These are phyloP conservation scores for Datnioides undecimradiatus DNA, from an alignment of 2,113 vertebrate species.

Conservation along the genomic window DNA sequence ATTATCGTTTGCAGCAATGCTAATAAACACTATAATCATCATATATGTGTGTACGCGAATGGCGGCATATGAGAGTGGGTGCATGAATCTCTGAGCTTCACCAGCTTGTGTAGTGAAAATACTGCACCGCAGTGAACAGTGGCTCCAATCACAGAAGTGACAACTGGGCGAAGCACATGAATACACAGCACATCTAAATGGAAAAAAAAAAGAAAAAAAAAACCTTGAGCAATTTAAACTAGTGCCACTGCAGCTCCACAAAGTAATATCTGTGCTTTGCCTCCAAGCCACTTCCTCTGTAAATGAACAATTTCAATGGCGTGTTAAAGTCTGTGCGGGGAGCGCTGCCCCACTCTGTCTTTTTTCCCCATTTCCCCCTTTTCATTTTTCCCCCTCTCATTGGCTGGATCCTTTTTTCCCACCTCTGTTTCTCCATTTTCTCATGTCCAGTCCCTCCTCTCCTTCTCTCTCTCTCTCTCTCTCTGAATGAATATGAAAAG, in stretches of 20 bases:
- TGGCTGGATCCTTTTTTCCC: background rate
- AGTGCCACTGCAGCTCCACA: slow-evolving; percentile 3
- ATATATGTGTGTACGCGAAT: background rate
- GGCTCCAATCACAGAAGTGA: slow-evolving; percentile 4
- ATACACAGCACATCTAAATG: slow-evolving; percentile 27
- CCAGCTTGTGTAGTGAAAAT: background rate
- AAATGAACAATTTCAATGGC: slow-evolving; percentile 51
- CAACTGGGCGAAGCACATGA: background rate
- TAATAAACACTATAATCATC: slow-evolving; percentile 23
- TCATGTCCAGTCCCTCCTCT: background rate
- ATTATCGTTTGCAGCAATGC: background rate
- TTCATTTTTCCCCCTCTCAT: background rate
- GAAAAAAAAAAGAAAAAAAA: slow-evolving; percentile 6
- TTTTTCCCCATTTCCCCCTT: background rate
- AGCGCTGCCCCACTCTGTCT: background rate
- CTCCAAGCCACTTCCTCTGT: slow-evolving; percentile 24
- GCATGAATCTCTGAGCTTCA: background rate
- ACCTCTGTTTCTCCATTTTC: slow-evolving; percentile 14
- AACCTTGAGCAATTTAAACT: slow-evolving; percentile 18
- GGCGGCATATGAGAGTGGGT: background rate
- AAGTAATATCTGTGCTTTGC: slow-evolving; percentile 50
- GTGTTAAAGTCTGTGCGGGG: slow-evolving; percentile 26
- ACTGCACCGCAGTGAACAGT: background rate
- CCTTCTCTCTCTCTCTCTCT: background rate
- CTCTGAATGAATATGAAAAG: slow-evolving; percentile 16